These are phyloP conservation scores for Sebastes umbrosus DNA, from an alignment of 2,797 vertebrate genomes.

Conservation along the genomic window DNA sequence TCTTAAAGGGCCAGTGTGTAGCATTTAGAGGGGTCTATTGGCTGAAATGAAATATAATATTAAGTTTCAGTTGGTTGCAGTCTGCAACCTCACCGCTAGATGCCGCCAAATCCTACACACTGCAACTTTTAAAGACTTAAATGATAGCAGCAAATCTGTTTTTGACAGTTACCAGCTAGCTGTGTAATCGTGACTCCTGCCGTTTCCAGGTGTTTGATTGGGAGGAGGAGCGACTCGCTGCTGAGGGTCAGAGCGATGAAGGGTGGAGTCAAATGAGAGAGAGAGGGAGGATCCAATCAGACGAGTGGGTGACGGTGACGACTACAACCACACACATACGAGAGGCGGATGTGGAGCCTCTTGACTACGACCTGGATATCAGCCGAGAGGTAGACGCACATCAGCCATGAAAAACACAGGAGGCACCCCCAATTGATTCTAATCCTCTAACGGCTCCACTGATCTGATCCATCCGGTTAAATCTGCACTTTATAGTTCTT, in stretches of 20 bases:
- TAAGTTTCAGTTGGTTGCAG: not conserved
- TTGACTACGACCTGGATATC: slow-evolving; percentile 92
- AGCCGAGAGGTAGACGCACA: slow-evolving; percentile 87
- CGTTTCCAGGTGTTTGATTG: slow-evolving; percentile 59
- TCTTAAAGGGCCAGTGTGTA: not conserved
- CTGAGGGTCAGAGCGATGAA: slow-evolving; percentile 76
- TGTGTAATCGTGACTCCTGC: not conserved
- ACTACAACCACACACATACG: slow-evolving; percentile 74
- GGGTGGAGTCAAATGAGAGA: slow-evolving; percentile 78
- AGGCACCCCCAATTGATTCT: no score
- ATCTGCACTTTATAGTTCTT: not conserved
- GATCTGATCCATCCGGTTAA: not conserved
- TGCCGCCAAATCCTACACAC: not conserved
- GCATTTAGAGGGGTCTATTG: no score
- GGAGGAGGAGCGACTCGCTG: slow-evolving; percentile 73
- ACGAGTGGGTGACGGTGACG: slow-evolving; percentile 83
- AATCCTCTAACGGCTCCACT: not conserved
- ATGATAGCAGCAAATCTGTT: not conserved
- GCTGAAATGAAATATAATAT: no score
- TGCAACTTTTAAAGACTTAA: not conserved
- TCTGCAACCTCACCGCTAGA: not conserved
- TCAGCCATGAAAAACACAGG: not conserved
- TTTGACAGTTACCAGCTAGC: no score
- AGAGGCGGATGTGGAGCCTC: slow-evolving; percentile 89
- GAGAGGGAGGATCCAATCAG: slow-evolving; percentile 74